Evolutionary conservation across 1,140 invertebrate species (phyloP), one percentile per base, ranked within the genome.

Genomic region (Pseudomyrmex gracilis): DNA sequence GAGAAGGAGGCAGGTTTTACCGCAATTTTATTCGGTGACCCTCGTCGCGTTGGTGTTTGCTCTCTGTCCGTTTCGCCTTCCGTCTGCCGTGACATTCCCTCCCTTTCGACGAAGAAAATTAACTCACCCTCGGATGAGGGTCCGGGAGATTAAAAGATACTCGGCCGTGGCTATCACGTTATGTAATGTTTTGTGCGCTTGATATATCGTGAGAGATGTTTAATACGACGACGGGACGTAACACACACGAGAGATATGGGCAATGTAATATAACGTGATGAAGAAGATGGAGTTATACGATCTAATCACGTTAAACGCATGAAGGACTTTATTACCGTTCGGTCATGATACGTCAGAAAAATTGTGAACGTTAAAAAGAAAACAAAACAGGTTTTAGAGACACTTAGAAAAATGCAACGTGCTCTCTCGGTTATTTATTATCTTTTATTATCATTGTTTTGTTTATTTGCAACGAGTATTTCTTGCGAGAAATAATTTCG

Each of bases 11-110:
- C 73, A 66, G 43, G 82, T 57, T 57, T 17, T 82, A 83, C 66
- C 73, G 73, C 87, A 83, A 88, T 89, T 88, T 89, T 88, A 88
- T 80, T 84, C 84, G 86, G 61, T 82, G 74, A 86, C 53, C 73
- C 73, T 83, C 67, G 78, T 86, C 73, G 70, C 60, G 34, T 5
- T 51, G 58, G 55, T 87, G 77, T 85, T 87, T 85, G 60, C 66
- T 85, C 60, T 74, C 51, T 82, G 67, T 43, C 51, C 68, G 43
- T 57, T 51, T 55, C 8, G 15, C n/a, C 13, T 61, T 53, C 34
- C 49, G 22, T 61, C 9, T 45, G 7, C 24, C 22, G 15, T 67
- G 20, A 61, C 43, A 47, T 53, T 17, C 49, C 57, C 77, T 60
- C 57, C 13, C 24, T 47, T 68, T 63, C 34, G 22, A 60, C 45